Evolutionary conservation across 2,113 vertebrate species (phyloP).

Genomic region (Brachirus orientalis): DNA sequence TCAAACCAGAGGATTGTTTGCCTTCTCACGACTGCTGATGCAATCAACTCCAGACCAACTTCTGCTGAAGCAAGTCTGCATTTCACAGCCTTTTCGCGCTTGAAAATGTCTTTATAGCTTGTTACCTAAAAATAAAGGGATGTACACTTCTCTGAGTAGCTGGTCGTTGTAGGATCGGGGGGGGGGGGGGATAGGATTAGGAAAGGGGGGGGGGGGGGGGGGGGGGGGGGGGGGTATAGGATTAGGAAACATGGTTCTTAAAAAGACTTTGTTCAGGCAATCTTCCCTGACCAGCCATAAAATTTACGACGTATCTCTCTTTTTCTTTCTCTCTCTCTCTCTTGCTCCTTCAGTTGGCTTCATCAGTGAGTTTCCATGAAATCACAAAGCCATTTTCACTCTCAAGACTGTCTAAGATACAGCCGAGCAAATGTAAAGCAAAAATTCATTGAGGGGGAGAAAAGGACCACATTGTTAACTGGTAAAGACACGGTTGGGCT

Average conservation of each 20-base stretch:
- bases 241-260: conserved; percentile 57
- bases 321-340: conserved; percentile 19
- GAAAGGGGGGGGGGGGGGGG: too few species aligned
- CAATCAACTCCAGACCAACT: conserved; percentile 9
- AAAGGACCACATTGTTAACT: conserved; percentile 56
- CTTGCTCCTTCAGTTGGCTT: conserved; percentile 37
- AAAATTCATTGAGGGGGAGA: conserved; percentile 53
- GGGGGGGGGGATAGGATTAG: conserved; percentile 48
- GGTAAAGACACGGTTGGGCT: conserved; percentile 50
- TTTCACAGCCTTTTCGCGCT: conserved; percentile 15
- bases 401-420: conserved; percentile 47
- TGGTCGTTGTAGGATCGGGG: conserved; percentile 18
- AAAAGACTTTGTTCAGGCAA: conserved; percentile 39
- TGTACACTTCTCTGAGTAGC: conserved; percentile 22
- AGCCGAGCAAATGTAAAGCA: conserved; percentile 59
- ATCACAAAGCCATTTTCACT: conserved; percentile 30
- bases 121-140: conserved; percentile 29
- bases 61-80: conserved; percentile 17
- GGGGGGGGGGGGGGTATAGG: conserved; percentile 24
- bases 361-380: conserved; percentile 54
- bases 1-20: conserved; percentile 24
- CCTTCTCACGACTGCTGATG: conserved; percentile 17
- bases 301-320: conserved; percentile 43
- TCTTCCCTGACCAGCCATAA: conserved; percentile 49
- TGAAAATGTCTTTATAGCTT: conserved; percentile 24